phyloP scores from a whole-genome alignment of 2,113 vertebrate species.

The Gila orcuttii region DNA sequence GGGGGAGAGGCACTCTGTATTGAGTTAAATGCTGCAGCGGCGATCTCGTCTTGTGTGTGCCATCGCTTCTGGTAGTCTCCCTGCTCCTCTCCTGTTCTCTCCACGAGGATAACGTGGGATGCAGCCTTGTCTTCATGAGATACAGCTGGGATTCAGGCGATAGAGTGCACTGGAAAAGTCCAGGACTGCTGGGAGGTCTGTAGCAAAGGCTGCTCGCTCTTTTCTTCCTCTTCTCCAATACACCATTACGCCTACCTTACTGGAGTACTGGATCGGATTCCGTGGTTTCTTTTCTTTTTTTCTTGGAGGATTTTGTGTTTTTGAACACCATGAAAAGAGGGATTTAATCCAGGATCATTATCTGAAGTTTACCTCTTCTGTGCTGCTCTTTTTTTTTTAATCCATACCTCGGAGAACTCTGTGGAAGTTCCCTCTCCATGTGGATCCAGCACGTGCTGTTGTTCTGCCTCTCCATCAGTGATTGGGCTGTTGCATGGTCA shows the following conservation, averaged over 20 bases:
- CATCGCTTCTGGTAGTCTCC: conserved; percentile 46
- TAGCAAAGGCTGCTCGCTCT: conserved; percentile 38
- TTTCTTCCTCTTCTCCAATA: conserved; percentile 19
- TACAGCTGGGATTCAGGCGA: conserved; percentile 23
- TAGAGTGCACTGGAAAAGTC: conserved; percentile 48
- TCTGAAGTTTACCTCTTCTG: background rate
- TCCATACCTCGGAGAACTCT: conserved; percentile 32
- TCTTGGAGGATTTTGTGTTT: conserved; percentile 20
- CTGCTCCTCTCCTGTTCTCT: conserved; percentile 24
- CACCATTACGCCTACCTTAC: conserved; percentile 10
- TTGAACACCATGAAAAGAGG: conserved; percentile 17
- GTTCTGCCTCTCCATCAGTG: conserved; percentile 24
- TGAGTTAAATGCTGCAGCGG: conserved; percentile 59
- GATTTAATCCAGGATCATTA: conserved; percentile 36
- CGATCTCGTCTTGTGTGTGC: conserved; percentile 52
- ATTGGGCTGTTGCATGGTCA: conserved; percentile 29
- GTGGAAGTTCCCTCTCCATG: conserved; percentile 35
- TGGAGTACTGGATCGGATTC: conserved; percentile 53
- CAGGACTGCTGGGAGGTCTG: conserved; percentile 36
- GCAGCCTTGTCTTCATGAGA: conserved; percentile 40
- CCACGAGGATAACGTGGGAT: conserved; percentile 44
- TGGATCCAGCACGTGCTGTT: conserved; percentile 37
- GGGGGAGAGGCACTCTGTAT: conserved; percentile 53
- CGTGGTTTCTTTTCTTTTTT: conserved; percentile 4
- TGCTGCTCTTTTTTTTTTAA: background rate